A percentile compares a stretch with the other conserved stretches of the same genome.
phyloP scores from a whole-genome alignment of 2,888 invertebrate species.

The Torymus aiolomorphi region DNA sequence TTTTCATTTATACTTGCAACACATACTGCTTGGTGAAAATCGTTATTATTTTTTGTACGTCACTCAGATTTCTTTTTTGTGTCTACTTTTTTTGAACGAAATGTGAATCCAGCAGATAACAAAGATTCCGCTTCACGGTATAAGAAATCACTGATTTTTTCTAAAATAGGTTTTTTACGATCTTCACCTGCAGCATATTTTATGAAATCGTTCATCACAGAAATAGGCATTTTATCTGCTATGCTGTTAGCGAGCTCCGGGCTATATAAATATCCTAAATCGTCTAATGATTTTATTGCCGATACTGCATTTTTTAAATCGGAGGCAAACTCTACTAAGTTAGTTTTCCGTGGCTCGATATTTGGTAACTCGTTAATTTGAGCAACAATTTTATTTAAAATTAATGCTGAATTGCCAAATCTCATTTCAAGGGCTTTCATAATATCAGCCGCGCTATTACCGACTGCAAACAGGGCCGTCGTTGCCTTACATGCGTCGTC shows the following conservation, averaged over 20 bases:
- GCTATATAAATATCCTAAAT: neutral
- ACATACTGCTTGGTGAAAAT: neutral
- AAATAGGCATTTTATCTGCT: too few relatives aligned
- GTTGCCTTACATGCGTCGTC: too few relatives aligned
- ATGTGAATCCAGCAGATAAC: neutral
- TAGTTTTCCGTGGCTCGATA: neutral
- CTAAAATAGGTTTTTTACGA: conserved; percentile 2
- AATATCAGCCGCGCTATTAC: too few relatives aligned
- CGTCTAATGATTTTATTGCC: neutral
- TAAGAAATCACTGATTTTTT: neutral
- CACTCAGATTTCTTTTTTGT: neutral
- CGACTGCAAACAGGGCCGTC: too few relatives aligned
- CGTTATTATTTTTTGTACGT: neutral
- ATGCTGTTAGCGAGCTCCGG: too few relatives aligned
- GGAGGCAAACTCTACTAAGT: conserved; percentile 1
- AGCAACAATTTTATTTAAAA: neutral
- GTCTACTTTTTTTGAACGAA: neutral
- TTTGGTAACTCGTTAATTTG: conserved; percentile 11
- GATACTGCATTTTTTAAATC: neutral
- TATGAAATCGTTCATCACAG: too few relatives aligned
- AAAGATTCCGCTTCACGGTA: neutral
- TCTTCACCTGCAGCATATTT: too few relatives aligned
- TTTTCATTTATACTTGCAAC: neutral
- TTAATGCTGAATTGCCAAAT: too few relatives aligned
- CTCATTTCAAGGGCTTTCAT: neutral